A percentile compares a stretch with the other conserved stretches of the same genome.
phyloP scores from a whole-genome alignment of 2,797 vertebrate species.

The Cossypha caffra region DNA sequence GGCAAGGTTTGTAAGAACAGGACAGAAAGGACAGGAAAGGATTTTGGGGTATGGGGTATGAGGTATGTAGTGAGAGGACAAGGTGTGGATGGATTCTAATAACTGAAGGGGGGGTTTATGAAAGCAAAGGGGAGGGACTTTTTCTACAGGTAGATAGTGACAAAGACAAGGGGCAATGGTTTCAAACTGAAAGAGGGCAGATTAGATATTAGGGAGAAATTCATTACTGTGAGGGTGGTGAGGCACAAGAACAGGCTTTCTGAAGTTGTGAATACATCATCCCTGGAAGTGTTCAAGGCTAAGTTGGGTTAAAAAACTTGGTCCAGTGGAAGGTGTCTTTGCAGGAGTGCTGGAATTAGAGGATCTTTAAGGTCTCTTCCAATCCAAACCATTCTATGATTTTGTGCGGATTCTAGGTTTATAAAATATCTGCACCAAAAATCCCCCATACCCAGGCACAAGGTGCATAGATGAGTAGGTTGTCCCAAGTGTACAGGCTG shows the following conservation, averaged over 20 bases:
- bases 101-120: background rate
- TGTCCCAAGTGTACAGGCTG: background rate
- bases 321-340: background rate
- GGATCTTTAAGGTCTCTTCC: background rate
- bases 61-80: background rate
- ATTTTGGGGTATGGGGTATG: background rate
- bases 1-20: background rate
- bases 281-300: background rate
- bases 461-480: background rate
- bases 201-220: background rate
- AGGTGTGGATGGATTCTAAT: background rate
- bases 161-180: background rate
- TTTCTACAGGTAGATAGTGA: rapidly evolving
- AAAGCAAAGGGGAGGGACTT: background rate
- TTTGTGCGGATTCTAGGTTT: background rate
- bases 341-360: background rate
- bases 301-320: background rate
- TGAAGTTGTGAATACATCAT: background rate
- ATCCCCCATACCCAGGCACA: background rate
- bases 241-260: background rate
- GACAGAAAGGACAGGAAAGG: background rate
- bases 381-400: background rate
- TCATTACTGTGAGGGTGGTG: background rate
- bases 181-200: background rate
- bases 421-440: background rate